Evolutionary conservation across 2,113 vertebrate genomes (phyloP).

Genomic region (Monopterus albus): DNA sequence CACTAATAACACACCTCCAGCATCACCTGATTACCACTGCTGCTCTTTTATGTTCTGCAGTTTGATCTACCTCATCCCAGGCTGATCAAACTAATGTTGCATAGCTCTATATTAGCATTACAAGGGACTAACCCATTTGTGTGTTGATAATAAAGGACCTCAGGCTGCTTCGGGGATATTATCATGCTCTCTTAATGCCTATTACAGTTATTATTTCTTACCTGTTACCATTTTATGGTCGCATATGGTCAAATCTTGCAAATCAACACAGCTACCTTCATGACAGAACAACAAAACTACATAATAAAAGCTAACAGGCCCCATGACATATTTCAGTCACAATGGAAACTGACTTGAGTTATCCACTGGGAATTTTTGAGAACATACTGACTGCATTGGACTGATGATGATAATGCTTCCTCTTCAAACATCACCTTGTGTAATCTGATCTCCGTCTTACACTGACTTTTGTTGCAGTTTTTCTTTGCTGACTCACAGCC

Average conservation of each 20-base stretch:
- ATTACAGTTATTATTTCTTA: slow-evolving; percentile 5
- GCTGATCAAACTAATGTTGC: slow-evolving; percentile 23
- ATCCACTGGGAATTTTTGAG: background rate
- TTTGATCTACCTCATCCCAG: background rate
- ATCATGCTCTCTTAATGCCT: background rate
- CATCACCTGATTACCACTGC: background rate
- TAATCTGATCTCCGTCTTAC: slow-evolving; percentile 32
- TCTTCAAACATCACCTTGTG: slow-evolving; percentile 44
- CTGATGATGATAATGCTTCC: slow-evolving; percentile 31
- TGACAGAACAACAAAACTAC: slow-evolving; percentile 12
- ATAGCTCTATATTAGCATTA: slow-evolving; percentile 16
- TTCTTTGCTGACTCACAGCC: slow-evolving; percentile 63
- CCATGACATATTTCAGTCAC: background rate
- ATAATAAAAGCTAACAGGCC: background rate
- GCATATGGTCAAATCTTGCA: background rate
- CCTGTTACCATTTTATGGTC: background rate
- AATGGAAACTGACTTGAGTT: background rate
- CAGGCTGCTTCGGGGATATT: background rate
- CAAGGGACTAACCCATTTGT: slow-evolving; percentile 10
- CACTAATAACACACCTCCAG: background rate
- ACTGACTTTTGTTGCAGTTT: slow-evolving; percentile 29
- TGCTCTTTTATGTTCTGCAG: background rate
- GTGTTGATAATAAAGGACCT: slow-evolving; percentile 1
- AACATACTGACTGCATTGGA: slow-evolving; percentile 31
- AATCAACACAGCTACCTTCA: background rate